Conservation (phyloP, 2,797 vertebrate species). For the Bucorvus abyssinicus region DNA sequence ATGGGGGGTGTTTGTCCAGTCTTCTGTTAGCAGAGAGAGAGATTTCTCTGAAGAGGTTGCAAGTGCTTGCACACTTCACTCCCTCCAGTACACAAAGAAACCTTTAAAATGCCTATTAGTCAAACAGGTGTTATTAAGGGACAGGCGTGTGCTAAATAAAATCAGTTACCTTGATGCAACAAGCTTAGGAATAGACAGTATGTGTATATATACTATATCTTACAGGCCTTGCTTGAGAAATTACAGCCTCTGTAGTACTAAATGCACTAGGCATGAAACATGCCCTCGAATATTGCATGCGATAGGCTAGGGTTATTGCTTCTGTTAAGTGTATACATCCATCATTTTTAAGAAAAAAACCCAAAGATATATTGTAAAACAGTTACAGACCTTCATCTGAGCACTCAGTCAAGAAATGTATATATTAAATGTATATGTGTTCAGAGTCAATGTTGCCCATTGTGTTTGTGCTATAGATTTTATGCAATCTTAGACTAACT, state of each 20-base stretch:
- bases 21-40: neutral
- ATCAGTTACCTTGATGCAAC: neutral
- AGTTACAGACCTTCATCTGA: neutral
- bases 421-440: neutral
- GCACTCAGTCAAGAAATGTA: neutral
- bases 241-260: neutral
- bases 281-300: neutral
- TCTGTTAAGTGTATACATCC: neutral
- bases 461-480: neutral
- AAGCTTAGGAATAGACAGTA: neutral
- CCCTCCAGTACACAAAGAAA: neutral
- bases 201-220: neutral
- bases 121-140: neutral
- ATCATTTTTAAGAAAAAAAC: neutral
- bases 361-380: neutral
- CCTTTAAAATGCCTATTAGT: neutral
- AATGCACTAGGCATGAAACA: neutral
- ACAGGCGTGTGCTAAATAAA: neutral
- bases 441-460: neutral
- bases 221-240: neutral
- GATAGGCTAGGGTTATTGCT: neutral
- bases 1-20: fast-evolving
- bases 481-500: neutral
- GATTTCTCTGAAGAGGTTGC: neutral
- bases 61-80: neutral